Evolutionary conservation across 2,113 vertebrate genomes (phyloP).

Genomic region (Gobio gobio): DNA sequence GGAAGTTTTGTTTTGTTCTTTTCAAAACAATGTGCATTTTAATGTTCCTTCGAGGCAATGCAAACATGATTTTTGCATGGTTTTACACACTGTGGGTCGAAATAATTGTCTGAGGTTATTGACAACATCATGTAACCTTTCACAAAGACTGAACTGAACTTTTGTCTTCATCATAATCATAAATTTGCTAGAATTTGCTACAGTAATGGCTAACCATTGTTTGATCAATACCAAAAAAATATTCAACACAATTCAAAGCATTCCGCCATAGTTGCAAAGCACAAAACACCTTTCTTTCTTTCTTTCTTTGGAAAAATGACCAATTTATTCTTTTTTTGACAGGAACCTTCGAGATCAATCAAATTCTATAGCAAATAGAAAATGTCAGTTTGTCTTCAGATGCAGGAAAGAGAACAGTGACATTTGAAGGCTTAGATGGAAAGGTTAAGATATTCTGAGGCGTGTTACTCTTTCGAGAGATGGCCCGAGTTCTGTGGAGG

Average conservation of each 20-base stretch:
- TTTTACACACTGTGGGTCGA: background rate
- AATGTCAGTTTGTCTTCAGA: conserved; percentile 63
- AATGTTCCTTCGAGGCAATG: background rate
- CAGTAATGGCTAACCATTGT: background rate
- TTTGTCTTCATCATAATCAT: background rate
- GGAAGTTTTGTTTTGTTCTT: too few relatives aligned
- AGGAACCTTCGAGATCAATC: conserved; percentile 60
- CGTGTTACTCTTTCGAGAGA: conserved; percentile 45
- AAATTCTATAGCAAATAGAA: conserved; percentile 60
- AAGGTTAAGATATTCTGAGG: conserved; percentile 64
- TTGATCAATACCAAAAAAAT: background rate
- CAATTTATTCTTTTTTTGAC: conserved; percentile 53
- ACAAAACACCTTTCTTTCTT: background rate
- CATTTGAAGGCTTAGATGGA: conserved; percentile 62
- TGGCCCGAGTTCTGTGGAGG: background rate
- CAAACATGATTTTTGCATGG: background rate
- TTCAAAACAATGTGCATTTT: background rate
- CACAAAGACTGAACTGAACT: background rate
- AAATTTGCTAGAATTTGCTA: background rate
- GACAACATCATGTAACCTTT: background rate
- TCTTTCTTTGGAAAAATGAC: conserved; percentile 23
- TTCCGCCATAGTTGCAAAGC: background rate
- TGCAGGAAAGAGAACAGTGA: conserved; percentile 58
- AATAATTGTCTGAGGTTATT: background rate
- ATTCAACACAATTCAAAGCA: background rate